Conservation (phyloP, 2,113 vertebrate species). For the Labeo catla region DNA sequence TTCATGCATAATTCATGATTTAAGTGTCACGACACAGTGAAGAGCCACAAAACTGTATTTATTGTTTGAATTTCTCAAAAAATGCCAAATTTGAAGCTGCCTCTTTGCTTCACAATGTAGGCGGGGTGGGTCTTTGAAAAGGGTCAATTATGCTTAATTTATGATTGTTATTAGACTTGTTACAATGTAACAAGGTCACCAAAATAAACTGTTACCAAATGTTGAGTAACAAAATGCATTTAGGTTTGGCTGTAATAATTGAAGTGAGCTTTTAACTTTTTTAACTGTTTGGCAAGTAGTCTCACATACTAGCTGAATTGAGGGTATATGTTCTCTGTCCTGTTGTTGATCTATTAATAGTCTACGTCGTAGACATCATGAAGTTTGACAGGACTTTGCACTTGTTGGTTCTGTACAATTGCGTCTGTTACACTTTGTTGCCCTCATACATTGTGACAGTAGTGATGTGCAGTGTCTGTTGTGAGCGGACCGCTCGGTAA, state of each 20-base stretch:
- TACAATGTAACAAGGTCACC: background rate
- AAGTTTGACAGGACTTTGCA: conserved; percentile 20
- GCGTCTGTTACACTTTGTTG: conserved; percentile 12
- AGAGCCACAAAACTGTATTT: background rate
- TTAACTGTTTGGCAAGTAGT: background rate
- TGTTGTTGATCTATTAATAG: background rate
- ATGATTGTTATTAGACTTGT: background rate
- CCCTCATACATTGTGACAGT: conserved; percentile 39
- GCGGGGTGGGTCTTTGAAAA: background rate
- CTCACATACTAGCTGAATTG: background rate
- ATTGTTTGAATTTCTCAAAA: background rate
- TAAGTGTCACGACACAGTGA: background rate
- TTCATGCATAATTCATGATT: background rate
- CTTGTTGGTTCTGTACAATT: conserved; percentile 42
- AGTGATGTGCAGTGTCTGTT: conserved; percentile 40
- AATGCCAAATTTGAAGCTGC: background rate
- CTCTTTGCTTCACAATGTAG: too few relatives aligned
- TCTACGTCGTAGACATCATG: conserved; percentile 19
- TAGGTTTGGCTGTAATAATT: background rate
- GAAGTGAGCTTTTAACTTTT: background rate
- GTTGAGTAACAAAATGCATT: background rate
- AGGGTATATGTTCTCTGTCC: background rate
- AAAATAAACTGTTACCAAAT: too few relatives aligned
- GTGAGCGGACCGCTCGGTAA: conserved; percentile 50
- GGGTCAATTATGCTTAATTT: too few relatives aligned